These are phyloP conservation scores for Drosophila eohydei DNA, from an alignment of 2,888 invertebrate species.

Conservation along the genomic window DNA sequence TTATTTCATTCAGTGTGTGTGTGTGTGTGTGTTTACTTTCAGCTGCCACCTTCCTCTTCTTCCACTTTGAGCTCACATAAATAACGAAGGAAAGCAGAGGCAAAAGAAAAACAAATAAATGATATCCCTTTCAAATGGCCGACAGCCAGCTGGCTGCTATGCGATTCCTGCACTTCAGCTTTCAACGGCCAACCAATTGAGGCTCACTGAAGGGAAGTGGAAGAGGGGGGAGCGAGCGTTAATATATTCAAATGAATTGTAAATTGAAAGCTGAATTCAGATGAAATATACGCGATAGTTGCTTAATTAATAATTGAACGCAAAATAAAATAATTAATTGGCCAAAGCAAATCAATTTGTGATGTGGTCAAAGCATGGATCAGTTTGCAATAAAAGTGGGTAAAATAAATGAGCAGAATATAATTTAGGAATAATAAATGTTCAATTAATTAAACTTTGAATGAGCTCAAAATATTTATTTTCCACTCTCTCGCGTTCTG, in stretches of 20 bases:
- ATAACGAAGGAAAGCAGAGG: constrained; percentile 24
- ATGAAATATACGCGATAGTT: not conserved
- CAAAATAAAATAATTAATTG: not conserved
- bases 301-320: constrained; percentile 1
- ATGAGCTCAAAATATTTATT: not conserved
- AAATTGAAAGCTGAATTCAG: not conserved
- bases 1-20: constrained; percentile 27
- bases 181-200: not conserved
- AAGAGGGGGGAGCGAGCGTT: rapidly evolving
- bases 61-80: constrained; percentile 18
- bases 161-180: constrained; percentile 1
- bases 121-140: constrained; percentile 27
- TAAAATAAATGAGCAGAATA: not conserved
- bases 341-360: not conserved
- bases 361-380: not conserved
- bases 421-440: not conserved
- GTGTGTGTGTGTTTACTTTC: constrained; percentile 21
- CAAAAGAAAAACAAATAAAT: constrained; percentile 1
- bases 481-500: not conserved
- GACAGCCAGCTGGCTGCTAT: constrained; percentile 39
- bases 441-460: not conserved
- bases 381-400: not conserved
- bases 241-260: not conserved
- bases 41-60: constrained; percentile 4
- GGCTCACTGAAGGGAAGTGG: too few species aligned